phyloP scores from a whole-genome alignment of 2,113 vertebrate genomes.

The Hyperopisus bebe region DNA sequence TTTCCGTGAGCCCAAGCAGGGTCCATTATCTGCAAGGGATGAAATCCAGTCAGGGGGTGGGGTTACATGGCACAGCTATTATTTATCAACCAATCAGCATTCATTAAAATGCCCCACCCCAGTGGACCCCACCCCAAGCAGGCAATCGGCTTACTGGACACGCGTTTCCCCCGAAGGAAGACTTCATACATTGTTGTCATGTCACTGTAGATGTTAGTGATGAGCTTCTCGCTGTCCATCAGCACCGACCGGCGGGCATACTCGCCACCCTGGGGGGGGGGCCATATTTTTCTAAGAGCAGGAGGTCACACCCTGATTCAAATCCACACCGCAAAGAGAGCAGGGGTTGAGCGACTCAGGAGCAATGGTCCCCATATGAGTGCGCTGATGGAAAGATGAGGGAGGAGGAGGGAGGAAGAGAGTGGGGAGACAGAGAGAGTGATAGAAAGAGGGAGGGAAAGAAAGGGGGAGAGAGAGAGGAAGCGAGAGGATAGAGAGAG shows the following conservation, averaged over 20 bases:
- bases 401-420: neutral
- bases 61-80: neutral
- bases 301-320: neutral
- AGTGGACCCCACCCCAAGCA: neutral
- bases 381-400: neutral
- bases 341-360: no score
- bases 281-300: neutral
- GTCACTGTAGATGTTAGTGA: slow-evolving; percentile 72
- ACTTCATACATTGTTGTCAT: slow-evolving; percentile 75
- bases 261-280: slow-evolving; percentile 60
- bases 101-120: neutral
- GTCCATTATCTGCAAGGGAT: slow-evolving; percentile 71
- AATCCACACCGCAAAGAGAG: neutral
- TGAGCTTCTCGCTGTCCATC: slow-evolving; percentile 53
- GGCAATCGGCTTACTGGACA: slow-evolving; percentile 74
- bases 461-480: neutral
- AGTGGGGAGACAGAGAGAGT: neutral
- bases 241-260: slow-evolving; percentile 68
- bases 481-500: neutral
- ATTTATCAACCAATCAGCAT: neutral
- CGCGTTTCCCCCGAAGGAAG: slow-evolving; percentile 74
- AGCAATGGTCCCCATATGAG: neutral
- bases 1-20: slow-evolving; percentile 85
- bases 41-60: neutral
- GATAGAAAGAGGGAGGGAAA: neutral